A percentile compares a stretch with the other conserved stretches of the same genome.
Conservation (phyloP, 1,140 invertebrate species). For the Sycophila sp. region DNA sequence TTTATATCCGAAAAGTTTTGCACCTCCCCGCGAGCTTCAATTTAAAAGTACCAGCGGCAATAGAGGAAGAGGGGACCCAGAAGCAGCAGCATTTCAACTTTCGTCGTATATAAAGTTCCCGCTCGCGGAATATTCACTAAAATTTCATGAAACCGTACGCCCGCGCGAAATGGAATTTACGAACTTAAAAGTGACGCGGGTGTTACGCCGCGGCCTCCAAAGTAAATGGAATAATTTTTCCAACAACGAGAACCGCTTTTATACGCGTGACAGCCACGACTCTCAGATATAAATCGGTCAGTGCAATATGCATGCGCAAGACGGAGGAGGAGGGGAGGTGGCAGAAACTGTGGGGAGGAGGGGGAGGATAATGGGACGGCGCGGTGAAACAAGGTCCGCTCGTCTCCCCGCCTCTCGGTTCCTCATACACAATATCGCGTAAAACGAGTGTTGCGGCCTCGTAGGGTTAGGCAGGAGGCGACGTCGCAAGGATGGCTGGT, state of each 20-base stretch:
- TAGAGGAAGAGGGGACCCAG: no score
- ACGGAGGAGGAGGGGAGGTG: no score
- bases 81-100: constrained; percentile 21
- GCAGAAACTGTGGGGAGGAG: no score
- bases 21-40: neutral
- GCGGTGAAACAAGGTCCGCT: neutral
- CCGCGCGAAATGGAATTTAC: constrained; percentile 23
- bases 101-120: constrained; percentile 13
- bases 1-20: constrained; percentile 22
- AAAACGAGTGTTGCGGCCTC: neutral
- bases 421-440: no score
- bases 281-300: constrained; percentile 22
- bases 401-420: no score
- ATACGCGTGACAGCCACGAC: neutral
- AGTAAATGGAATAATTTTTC: constrained; percentile 34
- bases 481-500: neutral
- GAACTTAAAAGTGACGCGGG: constrained; percentile 25
- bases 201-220: neutral
- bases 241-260: neutral
- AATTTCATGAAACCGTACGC: constrained; percentile 21
- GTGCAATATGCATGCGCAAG: constrained; percentile 28
- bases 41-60: constrained; percentile 10
- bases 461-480: neutral
- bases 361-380: constrained; percentile 7
- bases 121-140: constrained; percentile 27